Evolutionary conservation across 2,113 vertebrate genomes (phyloP), one percentile per base, ranked within the genome.

Genomic region (Poecilia latipinna): DNA sequence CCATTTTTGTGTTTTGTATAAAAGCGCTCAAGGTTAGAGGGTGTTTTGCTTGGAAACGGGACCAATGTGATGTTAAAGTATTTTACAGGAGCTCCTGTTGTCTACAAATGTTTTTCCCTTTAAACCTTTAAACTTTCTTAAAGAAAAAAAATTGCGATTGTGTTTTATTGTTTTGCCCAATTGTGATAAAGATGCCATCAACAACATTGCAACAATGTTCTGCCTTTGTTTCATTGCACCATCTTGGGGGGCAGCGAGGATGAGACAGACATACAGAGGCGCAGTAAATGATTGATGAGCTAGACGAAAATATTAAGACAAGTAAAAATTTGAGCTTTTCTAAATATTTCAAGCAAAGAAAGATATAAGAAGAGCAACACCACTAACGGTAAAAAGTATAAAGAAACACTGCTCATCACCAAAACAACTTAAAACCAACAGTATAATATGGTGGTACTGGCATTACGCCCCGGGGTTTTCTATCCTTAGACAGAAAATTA

Each of bases 261-360:
- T 70, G 84, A 84, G 73, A 89, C 82, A 87, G 69, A 86, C 82
- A 85, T 72, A 78, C 82, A 86, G 57, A 83, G 60, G 68, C 75
- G 5, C 61, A 70, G 74, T 77, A 70, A 77, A 85, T 84, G 88
- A 92, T 79, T 87, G 89, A 91, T 85, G 75, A 83, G 79, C 78
- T 75, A 72, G 77, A 84, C 77, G 73, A 89, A 89, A 88, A 86
- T 78, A 74, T 83, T 77, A 80, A 74, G 84, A 74, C 29, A 37
- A 86, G 68, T 77, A 69, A 83, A 81, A 90, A 90, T 82, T 57
- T 87, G 74, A 85, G 76, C 68, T 87, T 88, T 84, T 79, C 77
- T 90, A 86, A 91, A 93, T 90, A 91, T 92, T 92, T 93, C 75
- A 92, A 72, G 74, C 85, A 86, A 86, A 87, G 79, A 83, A 32